Percentiles rank a stretch among this genome's conserved stretches.
These are phyloP conservation scores for Nettapus auritus DNA, from an alignment of 2,113 vertebrate genomes.

Conservation along the genomic window DNA sequence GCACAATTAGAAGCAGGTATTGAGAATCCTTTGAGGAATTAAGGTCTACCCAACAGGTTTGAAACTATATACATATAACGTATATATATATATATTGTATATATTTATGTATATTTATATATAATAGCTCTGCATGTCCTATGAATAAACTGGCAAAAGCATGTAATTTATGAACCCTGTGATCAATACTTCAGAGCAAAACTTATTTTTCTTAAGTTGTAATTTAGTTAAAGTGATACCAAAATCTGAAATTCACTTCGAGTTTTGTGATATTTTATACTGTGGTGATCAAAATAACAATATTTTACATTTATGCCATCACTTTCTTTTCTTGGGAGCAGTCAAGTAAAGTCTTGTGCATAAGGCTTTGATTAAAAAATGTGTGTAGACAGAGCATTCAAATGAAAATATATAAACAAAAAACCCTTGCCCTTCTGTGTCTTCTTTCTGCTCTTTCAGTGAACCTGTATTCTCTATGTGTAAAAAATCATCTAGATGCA, in stretches of 20 bases:
- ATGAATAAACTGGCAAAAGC: neutral
- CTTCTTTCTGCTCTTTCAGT: neutral
- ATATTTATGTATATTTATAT: neutral
- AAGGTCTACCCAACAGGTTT: neutral
- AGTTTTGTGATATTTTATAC: neutral
- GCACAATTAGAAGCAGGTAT: neutral
- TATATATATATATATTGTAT: no score
- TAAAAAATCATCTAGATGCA: neutral
- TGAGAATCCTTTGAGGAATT: accelerated
- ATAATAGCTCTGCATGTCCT: neutral
- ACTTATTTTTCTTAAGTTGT: neutral
- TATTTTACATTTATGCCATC: neutral
- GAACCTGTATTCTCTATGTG: neutral
- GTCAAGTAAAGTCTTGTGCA: neutral
- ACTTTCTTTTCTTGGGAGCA: neutral
- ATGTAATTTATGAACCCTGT: neutral
- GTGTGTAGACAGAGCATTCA: neutral
- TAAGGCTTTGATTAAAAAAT: neutral
- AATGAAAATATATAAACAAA: neutral
- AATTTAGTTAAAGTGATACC: neutral
- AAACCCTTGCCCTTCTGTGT: neutral
- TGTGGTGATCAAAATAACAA: neutral
- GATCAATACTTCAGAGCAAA: neutral
- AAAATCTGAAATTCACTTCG: neutral
- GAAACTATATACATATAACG: no score